Evolutionary conservation across 2,113 vertebrate genomes (phyloP), one percentile per base, ranked within the genome.

Genomic region (Halichoeres trimaculatus): DNA sequence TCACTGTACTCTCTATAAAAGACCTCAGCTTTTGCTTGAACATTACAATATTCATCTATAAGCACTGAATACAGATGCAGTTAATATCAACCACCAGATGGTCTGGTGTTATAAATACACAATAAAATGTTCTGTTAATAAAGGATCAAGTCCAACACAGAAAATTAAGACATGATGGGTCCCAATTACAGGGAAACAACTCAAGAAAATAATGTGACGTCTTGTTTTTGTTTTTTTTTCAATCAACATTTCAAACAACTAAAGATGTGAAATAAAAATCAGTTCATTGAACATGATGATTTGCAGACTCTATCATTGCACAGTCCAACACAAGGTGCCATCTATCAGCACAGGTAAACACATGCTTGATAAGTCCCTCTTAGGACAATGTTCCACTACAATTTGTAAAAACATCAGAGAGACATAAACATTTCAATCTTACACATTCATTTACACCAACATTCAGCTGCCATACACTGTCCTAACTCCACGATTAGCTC

Each of bases 381-480:
- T 35, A 40, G 54, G 40, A 59, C 62, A 43, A 55, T 23, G 62
- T 74, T 69, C 47, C 52, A 22, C 35, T 50, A 69, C 58, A 30
- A 24, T 20, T 63, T 45, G 30, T 56, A 40, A 59, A 30, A 70
- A 68, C 63, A 65, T 70, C 4, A 71, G 20, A 14, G 26, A 73
- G 19, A 80, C 35, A 69, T 55, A 64, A 62, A 71, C 55, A 74
- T 69, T 67, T 78, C 20, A 69, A 34, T 34, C 76, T 65, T 51
- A 66, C 30, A 80, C 61, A 69, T 67, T 81, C 59, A 22, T 13
- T 43, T 58, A 30, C 53, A 72, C 75, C 34, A 58, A 61, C 80
- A 85, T 84, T 81, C 70, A 83, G 70, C 74, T 74, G 70, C 63
- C 74, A 38, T 19, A 26, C 24, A 26, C n/a, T 12, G 16, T 79